A percentile compares a stretch with the other conserved stretches of the same genome.
phyloP scores from a whole-genome alignment of 92 coral and sea anemone genomes.

The Zoanthus solanderi region DNA sequence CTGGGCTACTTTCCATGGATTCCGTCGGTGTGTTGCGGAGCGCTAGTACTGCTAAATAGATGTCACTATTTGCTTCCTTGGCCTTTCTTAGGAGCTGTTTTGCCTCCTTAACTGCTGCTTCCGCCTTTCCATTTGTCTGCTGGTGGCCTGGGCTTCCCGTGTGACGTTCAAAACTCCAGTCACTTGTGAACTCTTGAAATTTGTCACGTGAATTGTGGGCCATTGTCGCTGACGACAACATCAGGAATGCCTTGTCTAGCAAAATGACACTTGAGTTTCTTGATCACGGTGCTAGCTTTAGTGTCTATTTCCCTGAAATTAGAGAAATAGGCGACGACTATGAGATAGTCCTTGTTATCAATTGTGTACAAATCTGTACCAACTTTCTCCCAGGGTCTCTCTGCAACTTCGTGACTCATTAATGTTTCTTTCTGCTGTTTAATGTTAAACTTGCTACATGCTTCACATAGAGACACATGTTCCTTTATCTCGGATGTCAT shows the following conservation, averaged over 20 bases:
- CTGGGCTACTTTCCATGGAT: constrained; percentile 67
- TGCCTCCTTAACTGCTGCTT: constrained; percentile 62
- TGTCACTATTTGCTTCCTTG: constrained; percentile 45
- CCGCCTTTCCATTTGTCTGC: constrained; percentile 30
- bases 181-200: constrained; percentile 39
- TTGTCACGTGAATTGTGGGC: constrained; percentile 63
- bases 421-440: no score
- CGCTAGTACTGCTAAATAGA: no score
- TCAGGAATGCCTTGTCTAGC: no score
- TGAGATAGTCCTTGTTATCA: no score
- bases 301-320: constrained; percentile 70
- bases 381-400: no score
- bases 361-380: no score
- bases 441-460: no score
- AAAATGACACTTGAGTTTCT: no score
- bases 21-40: no score
- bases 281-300: constrained; percentile 16
- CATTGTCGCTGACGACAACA: constrained; percentile 31
- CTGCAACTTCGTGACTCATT: no score
- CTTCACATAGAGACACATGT: no score
- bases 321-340: constrained; percentile 61
- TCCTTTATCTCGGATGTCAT: no score
- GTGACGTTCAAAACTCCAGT: constrained; percentile 52
- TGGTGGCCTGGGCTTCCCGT: constrained; percentile 40
- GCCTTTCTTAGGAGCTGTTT: constrained; percentile 65